Conservation (phyloP, 2,888 invertebrate genomes). For the Latrodectus hesperus region DNA sequence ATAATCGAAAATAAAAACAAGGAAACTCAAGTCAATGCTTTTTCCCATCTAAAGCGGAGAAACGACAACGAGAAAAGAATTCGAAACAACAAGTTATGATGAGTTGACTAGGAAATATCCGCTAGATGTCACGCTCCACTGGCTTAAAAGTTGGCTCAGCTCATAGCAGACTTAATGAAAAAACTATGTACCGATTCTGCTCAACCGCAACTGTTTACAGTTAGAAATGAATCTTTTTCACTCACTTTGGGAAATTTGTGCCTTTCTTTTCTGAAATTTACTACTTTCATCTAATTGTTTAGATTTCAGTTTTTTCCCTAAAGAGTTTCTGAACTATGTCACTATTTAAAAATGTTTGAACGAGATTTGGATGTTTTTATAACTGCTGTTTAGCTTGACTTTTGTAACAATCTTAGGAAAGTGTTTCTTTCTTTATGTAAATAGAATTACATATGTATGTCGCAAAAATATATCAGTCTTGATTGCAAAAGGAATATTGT, state of each 20-base stretch:
- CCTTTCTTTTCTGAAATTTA: background rate
- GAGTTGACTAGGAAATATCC: constrained; percentile 48
- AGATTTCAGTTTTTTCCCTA: too few species aligned
- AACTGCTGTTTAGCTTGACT: too few species aligned
- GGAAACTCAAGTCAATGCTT: constrained; percentile 39
- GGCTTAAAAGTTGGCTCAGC: constrained; percentile 9
- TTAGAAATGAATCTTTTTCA: too few species aligned
- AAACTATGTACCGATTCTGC: constrained; percentile 24
- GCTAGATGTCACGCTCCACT: constrained; percentile 18
- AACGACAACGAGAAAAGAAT: constrained; percentile 18
- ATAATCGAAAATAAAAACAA: constrained; percentile 35
- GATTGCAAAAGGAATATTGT: too few species aligned
- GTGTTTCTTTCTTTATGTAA: too few species aligned
- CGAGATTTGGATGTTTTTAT: too few species aligned
- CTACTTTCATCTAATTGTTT: background rate
- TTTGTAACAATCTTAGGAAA: too few species aligned
- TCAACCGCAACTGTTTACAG: constrained; percentile 36
- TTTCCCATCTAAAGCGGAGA: constrained; percentile 10
- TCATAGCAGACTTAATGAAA: background rate
- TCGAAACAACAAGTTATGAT: constrained; percentile 13
- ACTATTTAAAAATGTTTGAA: too few species aligned
- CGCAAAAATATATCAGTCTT: too few species aligned
- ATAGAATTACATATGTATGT: too few species aligned
- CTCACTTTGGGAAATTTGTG: background rate
- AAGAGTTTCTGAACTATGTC: too few species aligned